Conservation (phyloP, 2,888 invertebrate species). For the Oscheius sp. region DNA sequence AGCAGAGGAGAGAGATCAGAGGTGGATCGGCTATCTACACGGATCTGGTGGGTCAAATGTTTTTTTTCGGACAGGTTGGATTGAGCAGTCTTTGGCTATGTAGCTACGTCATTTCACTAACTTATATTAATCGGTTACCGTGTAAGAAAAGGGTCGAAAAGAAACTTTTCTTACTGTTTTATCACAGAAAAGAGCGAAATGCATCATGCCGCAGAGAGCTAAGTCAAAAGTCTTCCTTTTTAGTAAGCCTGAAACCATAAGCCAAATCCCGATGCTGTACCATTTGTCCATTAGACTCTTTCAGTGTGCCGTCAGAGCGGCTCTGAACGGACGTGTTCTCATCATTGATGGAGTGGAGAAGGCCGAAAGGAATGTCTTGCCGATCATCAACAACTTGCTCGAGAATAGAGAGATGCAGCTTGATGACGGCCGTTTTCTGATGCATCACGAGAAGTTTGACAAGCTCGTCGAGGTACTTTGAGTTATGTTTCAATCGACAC, state of each 20-base stretch:
- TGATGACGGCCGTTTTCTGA: slow-evolving; percentile 93
- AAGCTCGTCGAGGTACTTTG: slow-evolving; percentile 81
- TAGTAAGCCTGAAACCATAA: too few relatives aligned
- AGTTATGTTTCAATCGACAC: not conserved
- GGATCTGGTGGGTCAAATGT: slow-evolving; percentile 80
- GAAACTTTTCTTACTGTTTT: too few relatives aligned
- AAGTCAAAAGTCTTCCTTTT: too few relatives aligned
- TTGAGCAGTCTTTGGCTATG: too few relatives aligned
- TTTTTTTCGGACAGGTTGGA: too few relatives aligned
- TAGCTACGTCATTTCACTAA: too few relatives aligned
- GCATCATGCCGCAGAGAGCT: too few relatives aligned
- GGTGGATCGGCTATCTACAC: slow-evolving; percentile 89
- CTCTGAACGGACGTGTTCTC: slow-evolving; percentile 86
- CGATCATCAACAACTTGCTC: slow-evolving; percentile 92
- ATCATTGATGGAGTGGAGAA: slow-evolving; percentile 96
- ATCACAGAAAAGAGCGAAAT: too few relatives aligned
- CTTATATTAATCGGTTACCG: too few relatives aligned
- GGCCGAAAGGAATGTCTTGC: slow-evolving; percentile 94
- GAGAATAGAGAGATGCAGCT: slow-evolving; percentile 97
- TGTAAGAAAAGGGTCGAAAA: too few relatives aligned
- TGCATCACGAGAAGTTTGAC: slow-evolving; percentile 89
- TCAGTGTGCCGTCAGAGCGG: slow-evolving; percentile 92
- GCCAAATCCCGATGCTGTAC: too few relatives aligned
- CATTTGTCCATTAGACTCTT: not conserved
- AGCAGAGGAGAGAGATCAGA: slow-evolving; percentile 91